phyloP scores from a whole-genome alignment of 1,140 invertebrate species.

The Panagrolaimus sp. region DNA sequence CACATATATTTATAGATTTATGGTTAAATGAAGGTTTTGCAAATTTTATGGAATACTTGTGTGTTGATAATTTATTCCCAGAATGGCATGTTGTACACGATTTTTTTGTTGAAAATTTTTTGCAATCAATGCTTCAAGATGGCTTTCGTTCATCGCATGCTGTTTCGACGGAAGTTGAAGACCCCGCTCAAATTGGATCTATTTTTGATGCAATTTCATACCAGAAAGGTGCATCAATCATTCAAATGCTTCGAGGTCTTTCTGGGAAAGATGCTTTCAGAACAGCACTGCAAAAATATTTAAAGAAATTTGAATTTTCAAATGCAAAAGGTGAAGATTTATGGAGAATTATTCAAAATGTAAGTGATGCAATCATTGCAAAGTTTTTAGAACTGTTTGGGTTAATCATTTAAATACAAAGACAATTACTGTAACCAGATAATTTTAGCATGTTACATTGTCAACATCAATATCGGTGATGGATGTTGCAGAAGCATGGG shows the following conservation, averaged over 20 bases:
- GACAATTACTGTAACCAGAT: too few species aligned
- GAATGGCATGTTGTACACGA: slow-evolving; percentile 47
- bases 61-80: slow-evolving; percentile 44
- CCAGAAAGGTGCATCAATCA: slow-evolving; percentile 44
- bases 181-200: slow-evolving; percentile 33
- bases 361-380: slow-evolving; percentile 18
- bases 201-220: slow-evolving; percentile 48
- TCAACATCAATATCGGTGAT: slow-evolving; percentile 23
- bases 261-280: slow-evolving; percentile 39
- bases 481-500: slow-evolving; percentile 40
- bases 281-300: slow-evolving; percentile 39
- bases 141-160: slow-evolving; percentile 43
- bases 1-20: slow-evolving; percentile 59
- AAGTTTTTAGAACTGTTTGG: too few species aligned
- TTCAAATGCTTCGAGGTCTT: slow-evolving; percentile 43
- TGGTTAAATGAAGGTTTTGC: slow-evolving; percentile 83
- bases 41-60: slow-evolving; percentile 71
- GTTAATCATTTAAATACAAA: too few species aligned
- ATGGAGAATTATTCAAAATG: slow-evolving; percentile 44
- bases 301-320: slow-evolving; percentile 39
- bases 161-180: slow-evolving; percentile 41
- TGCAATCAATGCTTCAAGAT: slow-evolving; percentile 31
- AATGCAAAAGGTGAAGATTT: slow-evolving; percentile 42
- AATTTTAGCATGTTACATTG: slow-evolving; percentile 40
- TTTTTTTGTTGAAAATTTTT: slow-evolving; percentile 44